A percentile compares a stretch with the other conserved stretches of the same genome.
Conservation (phyloP, 2,797 vertebrate genomes). For the Pipistrellus kuhlii region DNA sequence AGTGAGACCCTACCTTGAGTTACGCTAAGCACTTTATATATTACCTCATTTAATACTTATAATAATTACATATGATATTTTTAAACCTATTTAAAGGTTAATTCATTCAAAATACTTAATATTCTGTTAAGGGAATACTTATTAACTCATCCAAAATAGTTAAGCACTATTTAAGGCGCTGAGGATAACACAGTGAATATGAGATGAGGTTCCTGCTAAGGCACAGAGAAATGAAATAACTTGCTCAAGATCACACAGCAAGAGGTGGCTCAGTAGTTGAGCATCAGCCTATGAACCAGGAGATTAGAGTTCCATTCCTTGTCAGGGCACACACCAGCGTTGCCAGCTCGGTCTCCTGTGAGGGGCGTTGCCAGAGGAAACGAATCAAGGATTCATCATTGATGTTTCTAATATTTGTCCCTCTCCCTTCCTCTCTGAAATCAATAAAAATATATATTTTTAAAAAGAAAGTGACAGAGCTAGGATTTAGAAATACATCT, state of each 20-base stretch:
- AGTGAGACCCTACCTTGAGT: background rate
- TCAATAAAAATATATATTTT: too few relatives aligned
- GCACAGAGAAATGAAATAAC: slow-evolving; percentile 28
- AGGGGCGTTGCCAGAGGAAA: too few relatives aligned
- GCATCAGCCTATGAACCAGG: too few relatives aligned
- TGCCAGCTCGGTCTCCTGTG: too few relatives aligned
- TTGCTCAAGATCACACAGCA: background rate
- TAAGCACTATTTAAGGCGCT: background rate
- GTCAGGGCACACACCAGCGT: too few relatives aligned
- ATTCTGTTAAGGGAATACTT: background rate
- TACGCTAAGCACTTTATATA: slow-evolving; percentile 14
- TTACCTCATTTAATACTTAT: slow-evolving; percentile 25
- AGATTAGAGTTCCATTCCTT: too few relatives aligned
- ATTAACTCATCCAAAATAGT: slow-evolving; percentile 28
- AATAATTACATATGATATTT: background rate
- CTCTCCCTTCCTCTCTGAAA: too few relatives aligned
- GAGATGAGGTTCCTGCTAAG: background rate
- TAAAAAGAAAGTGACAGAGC: background rate
- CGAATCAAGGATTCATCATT: too few relatives aligned
- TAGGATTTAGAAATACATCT: background rate
- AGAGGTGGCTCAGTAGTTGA: background rate
- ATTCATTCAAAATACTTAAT: slow-evolving; percentile 27
- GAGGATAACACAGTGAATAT: background rate
- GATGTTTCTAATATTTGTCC: too few relatives aligned
- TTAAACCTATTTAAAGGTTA: background rate